Conservation (phyloP, 1,140 invertebrate species). For the Gryllus bimaculatus region DNA sequence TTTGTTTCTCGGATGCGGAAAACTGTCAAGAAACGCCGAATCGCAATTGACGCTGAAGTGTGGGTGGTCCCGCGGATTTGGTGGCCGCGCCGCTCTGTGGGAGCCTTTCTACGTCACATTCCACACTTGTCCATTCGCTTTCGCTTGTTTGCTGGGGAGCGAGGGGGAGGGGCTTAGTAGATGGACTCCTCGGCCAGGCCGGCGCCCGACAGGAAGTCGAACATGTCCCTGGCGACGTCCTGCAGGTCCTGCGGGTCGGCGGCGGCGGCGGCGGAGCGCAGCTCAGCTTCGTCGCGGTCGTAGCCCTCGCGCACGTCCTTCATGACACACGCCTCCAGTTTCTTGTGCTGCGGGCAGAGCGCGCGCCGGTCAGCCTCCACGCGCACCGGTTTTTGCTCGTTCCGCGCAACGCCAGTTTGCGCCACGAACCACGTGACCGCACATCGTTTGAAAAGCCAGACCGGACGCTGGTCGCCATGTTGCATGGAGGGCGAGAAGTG, state of each 20-base stretch:
- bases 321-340: slow-evolving; percentile 56
- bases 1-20: too few species aligned
- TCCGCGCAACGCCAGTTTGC: too few species aligned
- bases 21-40: too few species aligned
- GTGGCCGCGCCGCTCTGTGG: too few species aligned
- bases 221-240: neutral
- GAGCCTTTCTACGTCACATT: neutral
- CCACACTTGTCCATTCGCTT: neutral
- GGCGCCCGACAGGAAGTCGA: neutral
- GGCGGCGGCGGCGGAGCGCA: neutral
- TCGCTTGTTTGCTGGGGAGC: too few species aligned
- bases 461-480: too few species aligned
- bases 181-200: neutral
- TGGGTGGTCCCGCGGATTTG: too few species aligned
- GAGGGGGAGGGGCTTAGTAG: neutral
- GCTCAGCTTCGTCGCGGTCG: slow-evolving; percentile 26
- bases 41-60: too few species aligned
- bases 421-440: too few species aligned
- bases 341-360: slow-evolving; percentile 41
- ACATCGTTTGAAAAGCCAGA: too few species aligned
- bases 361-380: neutral
- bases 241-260: neutral
- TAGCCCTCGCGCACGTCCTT: slow-evolving; percentile 54
- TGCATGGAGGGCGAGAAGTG: too few species aligned
- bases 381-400: too few species aligned